These are phyloP conservation scores for Rattus norvegicus DNA, from an alignment of 2,113 vertebrate species.

Conservation along the genomic window DNA sequence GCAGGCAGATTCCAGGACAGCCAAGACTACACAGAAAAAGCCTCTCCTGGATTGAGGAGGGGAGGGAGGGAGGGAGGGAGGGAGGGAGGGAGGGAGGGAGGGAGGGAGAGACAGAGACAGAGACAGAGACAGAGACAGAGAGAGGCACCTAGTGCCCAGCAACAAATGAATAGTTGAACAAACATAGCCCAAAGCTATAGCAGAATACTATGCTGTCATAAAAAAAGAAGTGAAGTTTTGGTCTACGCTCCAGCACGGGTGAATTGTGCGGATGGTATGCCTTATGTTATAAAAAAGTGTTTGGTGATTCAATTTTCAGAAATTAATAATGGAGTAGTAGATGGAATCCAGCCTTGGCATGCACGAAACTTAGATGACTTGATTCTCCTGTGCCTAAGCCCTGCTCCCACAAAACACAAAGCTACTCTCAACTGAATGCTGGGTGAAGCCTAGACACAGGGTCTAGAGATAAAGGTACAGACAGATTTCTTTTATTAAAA, in stretches of 20 bases:
- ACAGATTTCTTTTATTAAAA: background rate
- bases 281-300: background rate
- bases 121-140: too few relatives aligned
- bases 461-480: background rate
- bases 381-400: background rate
- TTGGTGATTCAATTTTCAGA: background rate
- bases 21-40: background rate
- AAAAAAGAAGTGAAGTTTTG: background rate
- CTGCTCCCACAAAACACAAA: background rate
- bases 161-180: background rate
- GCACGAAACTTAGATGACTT: background rate
- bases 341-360: background rate
- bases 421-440: background rate
- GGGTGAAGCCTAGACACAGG: background rate
- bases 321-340: background rate
- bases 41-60: background rate
- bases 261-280: background rate
- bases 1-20: background rate
- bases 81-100: too few relatives aligned
- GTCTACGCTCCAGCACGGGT: rapidly evolving
- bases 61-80: too few relatives aligned
- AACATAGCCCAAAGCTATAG: rapidly evolving
- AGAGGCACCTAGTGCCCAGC: rapidly evolving
- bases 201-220: background rate
- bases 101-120: too few relatives aligned